Base-by-base conservation (phyloP, 1,140 invertebrate species). In the Armadillidium nasatum region DNA sequence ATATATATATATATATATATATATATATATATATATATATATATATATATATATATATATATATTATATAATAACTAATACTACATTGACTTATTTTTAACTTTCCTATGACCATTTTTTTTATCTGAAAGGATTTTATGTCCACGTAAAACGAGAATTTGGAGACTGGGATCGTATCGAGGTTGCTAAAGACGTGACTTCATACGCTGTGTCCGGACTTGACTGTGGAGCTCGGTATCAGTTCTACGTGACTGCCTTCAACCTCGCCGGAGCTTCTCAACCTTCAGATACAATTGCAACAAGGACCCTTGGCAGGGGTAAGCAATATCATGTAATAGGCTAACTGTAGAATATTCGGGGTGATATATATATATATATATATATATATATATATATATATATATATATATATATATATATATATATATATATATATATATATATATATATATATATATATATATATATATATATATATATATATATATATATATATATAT, bases 171-270 rank as follows among this genome's bases (percentile, higher is more conserved):
- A 60, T 13, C 50, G 50, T 15, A 60, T 60, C 4, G 50, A 60
- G 19, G 50, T 60, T 13, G 50, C 2, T 13, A 60, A 60, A 60
- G 50, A 60, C 11, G 50, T 19, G 50, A 15, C 50, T 7, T 60
- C 50, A 60, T 60, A 60, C 50, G 11, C 50, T 2, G 50, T 60
- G 11, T 13, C 46, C 11, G 50, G 50, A 7, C 19, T 60, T 13
- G 50, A 60, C 19, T 60, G 50, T 33, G 50, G 50, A 60, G 50
- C 50, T 19, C 50, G 50, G 11, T 60, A 60, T 60, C 50, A 60
- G 7, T 50, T 60, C 50, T 60, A 60, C 50, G 50, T 60, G 50
- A 60, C 50, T 50, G 50, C 50, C 19, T 60, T 60, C 50, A 60
- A 60, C 19, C 46, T 15, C 2, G 19, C 19, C 7, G 50, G 50